A percentile compares a stretch with the other conserved stretches of the same genome.
Conservation (phyloP, 2,888 invertebrate species). For the Caenorhabditis imperialis region DNA sequence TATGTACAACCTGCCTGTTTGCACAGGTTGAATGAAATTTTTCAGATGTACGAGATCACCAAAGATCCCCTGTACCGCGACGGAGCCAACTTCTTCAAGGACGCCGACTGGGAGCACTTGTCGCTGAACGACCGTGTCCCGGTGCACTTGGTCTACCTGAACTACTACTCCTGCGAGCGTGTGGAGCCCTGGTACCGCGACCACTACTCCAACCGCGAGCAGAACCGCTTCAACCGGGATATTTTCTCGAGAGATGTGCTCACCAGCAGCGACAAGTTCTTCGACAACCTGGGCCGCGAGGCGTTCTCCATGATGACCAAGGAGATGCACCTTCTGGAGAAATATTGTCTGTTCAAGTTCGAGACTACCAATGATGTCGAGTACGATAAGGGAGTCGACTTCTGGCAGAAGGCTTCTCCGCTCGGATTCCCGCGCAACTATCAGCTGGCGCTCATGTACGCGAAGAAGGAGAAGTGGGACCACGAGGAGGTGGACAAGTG, state of each 20-base stretch:
- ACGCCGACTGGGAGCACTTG: not conserved
- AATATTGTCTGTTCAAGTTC: not conserved
- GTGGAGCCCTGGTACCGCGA: constrained; percentile 2
- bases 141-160: constrained; percentile 1
- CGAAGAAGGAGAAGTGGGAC: constrained; percentile 2
- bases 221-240: not conserved
- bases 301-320: not conserved
- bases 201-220: not conserved
- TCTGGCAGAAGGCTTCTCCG: constrained; percentile 1
- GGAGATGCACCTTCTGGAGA: not conserved
- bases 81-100: constrained; percentile 12
- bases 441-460: constrained; percentile 6
- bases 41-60: not conserved
- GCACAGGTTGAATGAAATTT: too few species aligned
- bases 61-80: not conserved
- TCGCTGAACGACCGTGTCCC: not conserved
- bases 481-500: constrained; percentile 2
- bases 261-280: not conserved
- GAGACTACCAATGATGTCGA: not conserved
- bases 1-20: too few species aligned
- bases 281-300: constrained; percentile 11
- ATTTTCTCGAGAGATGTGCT: not conserved
- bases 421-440: constrained; percentile 7
- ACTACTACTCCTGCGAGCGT: not conserved
- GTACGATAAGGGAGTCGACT: not conserved